Evolutionary conservation across 2,113 vertebrate species (phyloP).

Genomic region (Megaleporinus macrocephalus): DNA sequence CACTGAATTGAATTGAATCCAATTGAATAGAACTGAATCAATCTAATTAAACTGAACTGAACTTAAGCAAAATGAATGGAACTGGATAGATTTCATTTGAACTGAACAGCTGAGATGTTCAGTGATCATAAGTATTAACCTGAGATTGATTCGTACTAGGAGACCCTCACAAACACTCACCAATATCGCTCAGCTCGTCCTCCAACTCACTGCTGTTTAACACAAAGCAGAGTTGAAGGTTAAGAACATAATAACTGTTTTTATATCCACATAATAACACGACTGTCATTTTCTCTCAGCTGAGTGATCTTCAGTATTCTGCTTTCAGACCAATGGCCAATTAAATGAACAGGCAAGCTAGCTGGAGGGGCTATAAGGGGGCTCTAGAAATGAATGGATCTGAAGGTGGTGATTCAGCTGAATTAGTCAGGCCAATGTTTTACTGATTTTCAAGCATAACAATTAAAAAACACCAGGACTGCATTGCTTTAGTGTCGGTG

Average conservation of each 20-base stretch:
- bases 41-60: not conserved
- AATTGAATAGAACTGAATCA: not conserved
- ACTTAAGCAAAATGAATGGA: not conserved
- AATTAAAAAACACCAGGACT: no score
- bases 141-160: not conserved
- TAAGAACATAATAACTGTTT: not conserved
- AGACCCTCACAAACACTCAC: constrained; percentile 19
- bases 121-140: no score
- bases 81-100: not conserved
- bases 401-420: not conserved
- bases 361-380: no score
- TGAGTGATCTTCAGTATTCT: not conserved
- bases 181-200: not conserved
- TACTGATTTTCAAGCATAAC: no score
- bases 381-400: not conserved
- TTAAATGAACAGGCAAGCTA: not conserved
- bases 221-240: not conserved
- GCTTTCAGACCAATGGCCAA: not conserved
- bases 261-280: not conserved
- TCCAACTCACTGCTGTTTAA: constrained; percentile 38
- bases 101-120: no score
- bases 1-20: no score
- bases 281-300: not conserved
- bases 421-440: no score
- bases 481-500: no score